Evolutionary conservation across 2,797 vertebrate genomes (phyloP), one percentile per base, ranked within the genome.

Genomic region (Sarcoramphus papa): DNA sequence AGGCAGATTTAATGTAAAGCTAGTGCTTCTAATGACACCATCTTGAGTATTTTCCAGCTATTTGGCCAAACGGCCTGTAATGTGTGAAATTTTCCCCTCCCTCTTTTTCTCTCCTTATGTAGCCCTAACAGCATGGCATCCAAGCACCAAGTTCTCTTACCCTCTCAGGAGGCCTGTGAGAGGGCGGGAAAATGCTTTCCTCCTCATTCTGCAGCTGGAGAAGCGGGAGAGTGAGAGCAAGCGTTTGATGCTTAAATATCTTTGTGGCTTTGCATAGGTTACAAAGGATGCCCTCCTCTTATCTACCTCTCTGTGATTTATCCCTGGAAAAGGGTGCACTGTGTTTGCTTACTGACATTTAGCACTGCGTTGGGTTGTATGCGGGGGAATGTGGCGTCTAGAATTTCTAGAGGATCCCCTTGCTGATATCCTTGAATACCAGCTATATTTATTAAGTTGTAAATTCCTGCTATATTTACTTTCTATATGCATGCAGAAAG

Each of bases 401-500:
- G 59, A 75, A 76, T 92, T 90, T 85, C 84, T 74, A 23, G 60
- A 77, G 89, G 23, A 79, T 87, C 60, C 10, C 23, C 23, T 76
- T 83, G 81, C 68, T 80, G 60, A 57, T 89, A 48, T 31, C 21
- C 63, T 63, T 23, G 12, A 69, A 81, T 76, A 75, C n/a, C 41
- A 85, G 64, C 64, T 93, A 14, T 59, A 53, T 89, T 89, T 88
- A 92, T 16, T 63, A 50, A 60, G 63, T 69, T 72, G n/a, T 74
- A 67, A 74, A 89, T 80, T 82, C 67, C 54, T 85, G 43, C 67
- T 90, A n/a, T 90, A 53, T 93, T 95, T 87, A 83, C 43, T 87
- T 79, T 37, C 35, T 88, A 1, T 47, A 4, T 20, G 6, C 41
- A 40, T 70, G 45, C 48, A 64, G 37, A 84, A 92, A 79, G n/a